phyloP scores from a whole-genome alignment of 2,888 invertebrate species.

The Sinhomidia bicolor region DNA sequence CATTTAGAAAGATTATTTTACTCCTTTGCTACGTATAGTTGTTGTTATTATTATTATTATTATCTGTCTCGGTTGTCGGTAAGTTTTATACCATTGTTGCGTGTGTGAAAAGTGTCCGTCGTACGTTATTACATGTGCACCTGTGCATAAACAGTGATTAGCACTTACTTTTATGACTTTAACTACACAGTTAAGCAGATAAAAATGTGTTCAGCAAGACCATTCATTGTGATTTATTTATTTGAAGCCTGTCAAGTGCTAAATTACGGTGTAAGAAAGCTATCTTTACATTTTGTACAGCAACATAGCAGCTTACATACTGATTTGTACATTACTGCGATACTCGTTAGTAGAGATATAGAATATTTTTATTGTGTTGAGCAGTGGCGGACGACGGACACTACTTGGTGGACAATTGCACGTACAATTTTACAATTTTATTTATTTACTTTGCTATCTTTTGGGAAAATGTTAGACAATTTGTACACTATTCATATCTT shows the following conservation, averaged over 20 bases:
- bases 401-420: neutral
- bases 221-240: neutral
- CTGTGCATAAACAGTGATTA: conserved; percentile 3
- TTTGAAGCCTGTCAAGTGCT: conserved; percentile 4
- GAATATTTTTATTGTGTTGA: neutral
- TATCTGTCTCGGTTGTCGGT: too few species aligned
- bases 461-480: neutral
- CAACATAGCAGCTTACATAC: too few species aligned
- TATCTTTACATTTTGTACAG: too few species aligned
- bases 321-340: neutral
- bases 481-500: neutral
- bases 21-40: too few species aligned
- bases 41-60: too few species aligned
- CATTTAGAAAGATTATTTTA: too few species aligned
- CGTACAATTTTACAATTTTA: too few species aligned
- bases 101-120: neutral
- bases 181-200: conserved; percentile 5
- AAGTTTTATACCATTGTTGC: too few species aligned
- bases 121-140: too few species aligned
- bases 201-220: neutral
- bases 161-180: conserved; percentile 28
- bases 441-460: neutral
- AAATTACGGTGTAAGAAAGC: neutral
- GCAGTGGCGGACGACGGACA: neutral
- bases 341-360: too few species aligned